These are phyloP conservation scores for Hydroisotoma schaefferi DNA, from an alignment of 2,888 invertebrate genomes.

Conservation along the genomic window DNA sequence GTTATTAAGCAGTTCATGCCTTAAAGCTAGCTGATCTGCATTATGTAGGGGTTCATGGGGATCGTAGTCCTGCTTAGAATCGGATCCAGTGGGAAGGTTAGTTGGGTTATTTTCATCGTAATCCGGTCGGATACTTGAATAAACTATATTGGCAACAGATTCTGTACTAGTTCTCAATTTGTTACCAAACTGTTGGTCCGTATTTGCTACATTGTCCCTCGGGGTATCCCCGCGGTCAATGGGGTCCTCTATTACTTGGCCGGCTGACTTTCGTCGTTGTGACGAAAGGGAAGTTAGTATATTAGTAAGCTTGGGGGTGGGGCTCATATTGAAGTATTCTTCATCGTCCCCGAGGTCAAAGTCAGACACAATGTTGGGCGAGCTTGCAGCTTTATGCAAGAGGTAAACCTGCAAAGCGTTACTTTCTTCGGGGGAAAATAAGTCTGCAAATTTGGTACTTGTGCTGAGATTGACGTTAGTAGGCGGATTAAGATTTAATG, in stretches of 20 bases:
- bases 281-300: neutral
- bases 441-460: constrained; percentile 39
- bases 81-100: constrained; percentile 32
- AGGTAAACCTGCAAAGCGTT: constrained; percentile 37
- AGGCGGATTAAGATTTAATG: constrained; percentile 10
- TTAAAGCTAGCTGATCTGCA: constrained; percentile 43
- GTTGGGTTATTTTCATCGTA: constrained; percentile 18
- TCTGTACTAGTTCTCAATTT: constrained; percentile 19
- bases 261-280: constrained; percentile 3
- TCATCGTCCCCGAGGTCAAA: neutral
- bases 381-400: constrained; percentile 29
- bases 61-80: constrained; percentile 37
- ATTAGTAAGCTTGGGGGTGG: neutral
- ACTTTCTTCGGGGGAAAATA: constrained; percentile 38
- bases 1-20: constrained; percentile 45
- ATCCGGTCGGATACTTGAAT: constrained; percentile 31
- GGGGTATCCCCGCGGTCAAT: neutral
- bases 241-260: neutral
- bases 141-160: constrained; percentile 34
- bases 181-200: neutral
- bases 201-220: neutral
- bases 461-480: neutral
- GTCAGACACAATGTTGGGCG: constrained; percentile 15
- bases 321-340: neutral
- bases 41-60: constrained; percentile 35